Base-by-base conservation (phyloP, 2,113 vertebrate genomes). In the Phodopus roborovskii region DNA sequence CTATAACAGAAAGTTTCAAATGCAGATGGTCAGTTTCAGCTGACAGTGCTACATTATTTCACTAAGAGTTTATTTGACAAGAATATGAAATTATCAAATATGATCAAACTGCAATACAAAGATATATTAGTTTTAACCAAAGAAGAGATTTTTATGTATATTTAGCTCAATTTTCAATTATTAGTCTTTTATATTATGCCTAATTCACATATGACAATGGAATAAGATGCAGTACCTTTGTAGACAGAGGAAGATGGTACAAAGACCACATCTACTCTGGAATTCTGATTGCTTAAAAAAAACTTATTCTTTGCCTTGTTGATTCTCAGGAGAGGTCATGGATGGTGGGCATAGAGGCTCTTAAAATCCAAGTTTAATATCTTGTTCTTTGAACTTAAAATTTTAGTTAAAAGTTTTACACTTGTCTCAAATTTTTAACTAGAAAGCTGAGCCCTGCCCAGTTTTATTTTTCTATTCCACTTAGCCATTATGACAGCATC, bases 241-340 rank as follows among this genome's bases (percentile, higher is more conserved):
- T 0, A 50, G 26, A 13, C 1, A 36, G 2, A 50, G 26, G 22
- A 10, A 70, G 3, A 45, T 0, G 30, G 1, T 24, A 50, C 15
- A 77, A 93, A 24, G 19, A 24, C 15, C 4, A 64, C 0, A 0
- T 0, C 9, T 90, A 36, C 3, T 62, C 30, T 66, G 24, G 66
- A 77, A 3, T 64, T 42, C 60, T 66, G 30, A 1, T 3, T 9
- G 4, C 42, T 66, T 70, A 7, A 36, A 42, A 2, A 2, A 88
- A 53, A 45, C 1, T 62, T 24, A 42, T 1, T 88, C 16, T 3
- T n/a, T 3, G 66, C n/a, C 30, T 53, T 78, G 10, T 56, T 79
- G 20, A 84, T 10, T 7, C 4, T 60, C 2, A 45, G 53, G 7
- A 3, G 78, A 64, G 11, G 30, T 82, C 8, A 42, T 56, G 7